Evolutionary conservation across 2,113 vertebrate genomes (phyloP), one percentile per base, ranked within the genome.

Genomic region (Tor tambroides): DNA sequence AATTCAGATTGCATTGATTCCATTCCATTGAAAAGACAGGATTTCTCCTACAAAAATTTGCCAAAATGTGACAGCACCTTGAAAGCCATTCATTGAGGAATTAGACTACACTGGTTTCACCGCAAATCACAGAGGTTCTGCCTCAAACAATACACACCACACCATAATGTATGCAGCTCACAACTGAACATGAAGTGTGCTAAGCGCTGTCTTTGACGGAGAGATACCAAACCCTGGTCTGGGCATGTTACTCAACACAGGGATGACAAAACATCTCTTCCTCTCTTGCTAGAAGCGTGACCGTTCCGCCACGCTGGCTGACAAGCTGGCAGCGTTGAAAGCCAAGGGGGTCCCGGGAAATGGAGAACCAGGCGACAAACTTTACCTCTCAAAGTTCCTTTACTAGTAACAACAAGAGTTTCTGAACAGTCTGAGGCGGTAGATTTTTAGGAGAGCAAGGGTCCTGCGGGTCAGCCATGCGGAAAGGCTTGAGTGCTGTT

Each of bases 401-500:
- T 10, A 1, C 8, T 43, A 46, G 10, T 46, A 46, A 46, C 43
- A 43, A 43, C 0, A 46, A 46, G 43, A 46, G 43, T 46, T 85
- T 84, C 56, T 80, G 82, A 90, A 88, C 15, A 59, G 82, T 85
- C 63, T 35, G 77, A 38, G 26, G 83, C 78, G 80, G 74, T 54
- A 67, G 76, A 35, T 72, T 89, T 91, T 83, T 85, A 8, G 30
- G 26, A 84, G 85, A 81, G 69, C 14, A 12, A 76, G 76, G 71
- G 80, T 51, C 49, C 65, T 74, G 69, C n/a, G 14, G 89, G 87
- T 90, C 85, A 87, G 76, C 84, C 83, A 75, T 80, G 89, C 80
- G n/a, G 76, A 89, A 89, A 86, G 30, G 61, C 84, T 86, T 85
- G 86, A 91, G 86, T 89, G 87, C 88, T 86, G 81, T 86, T 88